Conservation (phyloP, 2,113 vertebrate species). For the Siphamia tubifer region DNA sequence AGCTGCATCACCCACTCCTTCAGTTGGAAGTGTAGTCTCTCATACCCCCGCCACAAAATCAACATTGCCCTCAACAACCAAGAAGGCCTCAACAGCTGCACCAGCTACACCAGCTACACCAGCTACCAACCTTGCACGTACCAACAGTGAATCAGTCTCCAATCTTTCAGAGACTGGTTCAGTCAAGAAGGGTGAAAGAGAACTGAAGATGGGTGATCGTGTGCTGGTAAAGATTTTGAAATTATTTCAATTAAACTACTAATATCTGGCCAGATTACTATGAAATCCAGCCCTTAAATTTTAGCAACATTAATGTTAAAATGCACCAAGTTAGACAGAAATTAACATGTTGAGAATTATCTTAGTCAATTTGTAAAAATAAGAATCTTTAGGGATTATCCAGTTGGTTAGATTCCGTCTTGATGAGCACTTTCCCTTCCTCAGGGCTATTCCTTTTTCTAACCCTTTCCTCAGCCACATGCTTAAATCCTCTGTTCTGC, state of each 20-base stretch:
- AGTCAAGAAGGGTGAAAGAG: slow-evolving; percentile 94
- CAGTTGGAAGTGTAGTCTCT: slow-evolving; percentile 63
- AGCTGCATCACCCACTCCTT: slow-evolving; percentile 86
- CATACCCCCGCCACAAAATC: slow-evolving; percentile 60
- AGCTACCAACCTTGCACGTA: slow-evolving; percentile 85
- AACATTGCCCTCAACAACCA: slow-evolving; percentile 43
- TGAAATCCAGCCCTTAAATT: background rate
- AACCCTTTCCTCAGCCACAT: background rate
- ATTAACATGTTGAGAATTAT: background rate
- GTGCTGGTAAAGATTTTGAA: slow-evolving; percentile 86
- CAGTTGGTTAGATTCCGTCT: background rate
- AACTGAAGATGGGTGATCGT: slow-evolving; percentile 93
- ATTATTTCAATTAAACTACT: background rate
- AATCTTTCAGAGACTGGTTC: slow-evolving; percentile 96
- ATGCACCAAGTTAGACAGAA: background rate
- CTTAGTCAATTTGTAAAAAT: background rate
- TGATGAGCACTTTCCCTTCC: slow-evolving; percentile 22
- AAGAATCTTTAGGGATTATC: background rate
- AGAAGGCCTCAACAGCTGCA: slow-evolving; percentile 62
- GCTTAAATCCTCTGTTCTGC: background rate
- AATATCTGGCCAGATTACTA: background rate
- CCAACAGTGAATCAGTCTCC: slow-evolving; percentile 92
- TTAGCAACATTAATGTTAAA: background rate
- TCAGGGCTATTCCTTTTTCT: background rate
- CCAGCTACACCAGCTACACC: slow-evolving; percentile 70